Base-by-base conservation (phyloP, 2,113 vertebrate genomes). In the Pipra filicauda region DNA sequence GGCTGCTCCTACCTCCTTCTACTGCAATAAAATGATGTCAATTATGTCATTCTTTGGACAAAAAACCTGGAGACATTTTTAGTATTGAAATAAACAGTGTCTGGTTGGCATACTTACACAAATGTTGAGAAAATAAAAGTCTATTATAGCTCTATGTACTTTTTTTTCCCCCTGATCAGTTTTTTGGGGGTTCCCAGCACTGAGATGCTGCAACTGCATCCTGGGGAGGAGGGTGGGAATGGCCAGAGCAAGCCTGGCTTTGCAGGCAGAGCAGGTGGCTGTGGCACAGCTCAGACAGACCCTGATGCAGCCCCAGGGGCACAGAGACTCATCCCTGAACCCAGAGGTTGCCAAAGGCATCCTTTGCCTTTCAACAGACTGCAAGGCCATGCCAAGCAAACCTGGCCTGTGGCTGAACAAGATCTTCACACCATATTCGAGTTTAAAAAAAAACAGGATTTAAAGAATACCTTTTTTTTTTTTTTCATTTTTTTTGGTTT, bases 161-260 rank as follows among this genome's bases (percentile, higher is more conserved):
- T 39, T 70, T 61, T 80, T 39, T 84, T 75, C 10, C 6, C 2
- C 5, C 8, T 17, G 8, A 55, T 27, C 9, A 66, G 3, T 44
- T 24, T 84, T 44, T 23, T 0, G 6, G 28, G 12, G 14, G 35
- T 33, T 87, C 43, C 12, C 23, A 64, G 30, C 11, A 17, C 49
- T 2, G 0, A 1, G 8, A 58, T 70, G 20, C 59, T 55, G 43
- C 18, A 49, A 1, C 13, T 54, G 12, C 16, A 11, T 28, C 9
- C 9, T 7, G 33, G 19, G 15, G 39, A 80, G 30, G 8, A 31
- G 16, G 4, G 5, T 35, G n/a, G 17, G 26, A 49, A 22, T 19
- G 20, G 33, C 15, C 71, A 61, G 41, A 44, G 6, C 16, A 66
- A 27, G 6, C 4, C 35, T 51, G 61, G 33, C 21, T 49, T 57